Percentiles rank a stretch among this genome's conserved stretches.
phyloP scores from a whole-genome alignment of 2,797 vertebrate genomes.

The Sibirionetta formosa region DNA sequence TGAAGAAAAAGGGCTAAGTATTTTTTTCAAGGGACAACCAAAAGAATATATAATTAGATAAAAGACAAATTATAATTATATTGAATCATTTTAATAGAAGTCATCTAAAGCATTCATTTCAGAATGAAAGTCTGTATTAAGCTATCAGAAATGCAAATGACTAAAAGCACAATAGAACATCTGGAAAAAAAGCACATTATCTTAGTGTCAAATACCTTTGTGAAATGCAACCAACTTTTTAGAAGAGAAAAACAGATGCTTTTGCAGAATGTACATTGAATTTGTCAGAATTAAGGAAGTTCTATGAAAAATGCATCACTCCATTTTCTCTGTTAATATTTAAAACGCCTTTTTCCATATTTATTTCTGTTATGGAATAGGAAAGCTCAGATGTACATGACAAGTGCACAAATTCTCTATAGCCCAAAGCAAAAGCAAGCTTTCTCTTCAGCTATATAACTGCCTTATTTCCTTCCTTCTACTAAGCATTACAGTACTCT shows the following conservation, averaged over 20 bases:
- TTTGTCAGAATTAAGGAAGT: neutral
- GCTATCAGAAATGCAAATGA: constrained; percentile 5
- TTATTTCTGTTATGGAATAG: neutral
- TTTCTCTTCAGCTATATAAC: neutral
- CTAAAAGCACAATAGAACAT: neutral
- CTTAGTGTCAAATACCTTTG: neutral
- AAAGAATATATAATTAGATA: neutral
- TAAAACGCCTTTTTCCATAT: neutral
- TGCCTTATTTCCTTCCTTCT: constrained; percentile 47
- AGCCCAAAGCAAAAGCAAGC: neutral
- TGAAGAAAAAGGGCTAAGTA: neutral
- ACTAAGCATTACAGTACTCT: constrained; percentile 10
- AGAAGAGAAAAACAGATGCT: neutral
- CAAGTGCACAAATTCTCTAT: neutral
- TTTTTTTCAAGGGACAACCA: neutral
- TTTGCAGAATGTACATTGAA: neutral
- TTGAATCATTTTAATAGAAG: neutral
- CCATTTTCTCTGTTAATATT: neutral
- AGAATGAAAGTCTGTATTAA: neutral
- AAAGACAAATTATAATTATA: neutral
- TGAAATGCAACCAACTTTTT: neutral
- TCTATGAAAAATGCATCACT: neutral
- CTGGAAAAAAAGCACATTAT: neutral
- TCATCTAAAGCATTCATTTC: neutral
- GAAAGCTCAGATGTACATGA: neutral